Base-by-base conservation (phyloP, 2,113 vertebrate species). In the Tetrax tetrax region DNA sequence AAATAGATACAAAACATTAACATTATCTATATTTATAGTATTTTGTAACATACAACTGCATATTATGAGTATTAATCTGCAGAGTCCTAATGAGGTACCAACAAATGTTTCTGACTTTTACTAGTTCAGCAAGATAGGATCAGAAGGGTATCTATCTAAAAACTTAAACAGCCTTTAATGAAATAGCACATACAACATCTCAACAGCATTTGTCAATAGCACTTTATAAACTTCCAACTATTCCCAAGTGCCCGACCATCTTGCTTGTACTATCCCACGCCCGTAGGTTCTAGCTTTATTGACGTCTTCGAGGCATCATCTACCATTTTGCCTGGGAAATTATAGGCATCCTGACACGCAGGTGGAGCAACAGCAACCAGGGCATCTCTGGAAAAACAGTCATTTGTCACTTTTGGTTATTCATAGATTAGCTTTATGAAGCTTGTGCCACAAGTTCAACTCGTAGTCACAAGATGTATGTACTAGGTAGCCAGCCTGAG, bases 401-500 rank as follows among this genome's bases (percentile, higher is more conserved):
- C 50, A 31, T 38, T 65, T 48, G 48, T 31, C 2, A 2, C 31
- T 56, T 16, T 35, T 0, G 2, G 29, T 61, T 35, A 57, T 74
- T 50, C 41, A 69, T 1, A 80, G 17, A 83, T n/a, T 5, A 80
- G 37, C 21, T 25, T 83, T 24, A n/a, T 33, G 18, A 38, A 14
- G 33, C 22, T 43, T 21, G 4, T 59, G 71, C 24, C 35, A 20
- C 71, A 86, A 65, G 19, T 60, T n/a, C 1, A 0, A 31, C 53
- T 27, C 4, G 1, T 20, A 48, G 69, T 75, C 51, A 48, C 57
- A 72, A 23, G 22, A 37, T 0, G 0, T 18, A 23, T 4, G n/a
- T 37, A 25, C n/a, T 31, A 64, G 23, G 50, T 41, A 77, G 66
- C 45, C 75, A 61, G 24, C 9, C n/a, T 15, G 31, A 43, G 14